Base-by-base conservation (phyloP, 1,140 invertebrate species). In the Euglossa dilemma region DNA sequence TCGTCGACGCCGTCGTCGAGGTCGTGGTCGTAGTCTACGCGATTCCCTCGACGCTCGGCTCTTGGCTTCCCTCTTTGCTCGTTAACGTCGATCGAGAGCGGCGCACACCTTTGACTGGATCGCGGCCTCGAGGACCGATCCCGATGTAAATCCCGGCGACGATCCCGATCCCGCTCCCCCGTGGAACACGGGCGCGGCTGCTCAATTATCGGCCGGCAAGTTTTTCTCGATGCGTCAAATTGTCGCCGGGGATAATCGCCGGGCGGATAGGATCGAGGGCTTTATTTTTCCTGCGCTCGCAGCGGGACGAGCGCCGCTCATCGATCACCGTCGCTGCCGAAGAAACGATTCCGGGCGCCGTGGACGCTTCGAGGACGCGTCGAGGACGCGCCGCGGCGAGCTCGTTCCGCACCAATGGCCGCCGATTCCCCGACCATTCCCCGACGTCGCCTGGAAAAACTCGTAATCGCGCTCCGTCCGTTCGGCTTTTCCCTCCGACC, bases 171-270 rank as follows among this genome's bases (percentile, higher is more conserved):
- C 45, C 50, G 7, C 28, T 59, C 28, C 59, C 54, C 56, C 23
- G 14, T 12, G 16, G 6, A 14, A 12, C 69, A 23, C 61, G 52
- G 50, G 36, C 36, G 36, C 63, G 69, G 61, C 64, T 45, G 16
- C 86, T 80, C 80, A 61, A 87, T 87, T 84, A 87, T 81, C 81
- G 77, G 63, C 67, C 59, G 43, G 74, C 43, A 79, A 75, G 72
- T 87, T 87, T 87, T 87, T 84, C 84, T 76, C 80, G 85, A 83
- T 85, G 50, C 85, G 86, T 87, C 80, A 79, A 87, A 87, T 87
- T 63, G 86, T 83, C 86, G 85, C 70, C 80, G 75, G 72, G 85
- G 75, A 87, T 87, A 86, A 87, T 87, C 86, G 86, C 86, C 85
- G 72, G 70, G 23, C 69, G 86, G 85, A 87, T 86, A 64, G 74